Base-by-base conservation (phyloP, 2,888 invertebrate genomes). In the Conistra vaccinii region DNA sequence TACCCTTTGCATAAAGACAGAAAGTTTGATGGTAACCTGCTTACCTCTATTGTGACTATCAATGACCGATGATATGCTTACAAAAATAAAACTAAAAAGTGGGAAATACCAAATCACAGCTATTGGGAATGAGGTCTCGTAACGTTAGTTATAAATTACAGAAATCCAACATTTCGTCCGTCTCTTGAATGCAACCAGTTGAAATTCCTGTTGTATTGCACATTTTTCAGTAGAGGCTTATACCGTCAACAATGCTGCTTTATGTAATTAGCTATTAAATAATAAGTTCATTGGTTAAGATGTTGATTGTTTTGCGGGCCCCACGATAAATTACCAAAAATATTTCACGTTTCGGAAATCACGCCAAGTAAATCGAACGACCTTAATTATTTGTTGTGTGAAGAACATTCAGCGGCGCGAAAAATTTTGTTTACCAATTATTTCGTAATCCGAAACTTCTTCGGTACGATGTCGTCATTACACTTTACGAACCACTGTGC, bases 381-480 rank as follows among this genome's bases (percentile, higher is more conserved):
- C 92, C 92, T 93, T 91, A 90, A 89, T 86, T 85, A 84, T 85
- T 85, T 87, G 87, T 88, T 87, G 87, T 88, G 82, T 89, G 90
- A 91, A 89, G 89, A 92, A 90, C 89, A 88, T 88, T 86, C 87
- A 90, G 83, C 87, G 89, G 87, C 88, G 93, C 91, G 91, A 93
- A 92, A 91, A 89, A 89, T 89, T 89, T 90, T 92, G 90, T 93
- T 92, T 91, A 92, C 90, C 89, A 90, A 90, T 91, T 90, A 92
- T 94, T 93, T 93, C 90, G 90, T 91, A 93, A 93, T 89, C 81
- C 80, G 76, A 90, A 91, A 91, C 91, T 90, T 89, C 92, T 90
- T 90, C 88, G 87, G 87, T 85, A 87, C 75, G 80, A 89, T 91
- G 87, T 91, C 89, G 88, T 90, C 90, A 90, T 81, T 85, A 83